These are phyloP conservation scores for Clunio marinus DNA, from an alignment of 2,888 invertebrate genomes.

Conservation along the genomic window DNA sequence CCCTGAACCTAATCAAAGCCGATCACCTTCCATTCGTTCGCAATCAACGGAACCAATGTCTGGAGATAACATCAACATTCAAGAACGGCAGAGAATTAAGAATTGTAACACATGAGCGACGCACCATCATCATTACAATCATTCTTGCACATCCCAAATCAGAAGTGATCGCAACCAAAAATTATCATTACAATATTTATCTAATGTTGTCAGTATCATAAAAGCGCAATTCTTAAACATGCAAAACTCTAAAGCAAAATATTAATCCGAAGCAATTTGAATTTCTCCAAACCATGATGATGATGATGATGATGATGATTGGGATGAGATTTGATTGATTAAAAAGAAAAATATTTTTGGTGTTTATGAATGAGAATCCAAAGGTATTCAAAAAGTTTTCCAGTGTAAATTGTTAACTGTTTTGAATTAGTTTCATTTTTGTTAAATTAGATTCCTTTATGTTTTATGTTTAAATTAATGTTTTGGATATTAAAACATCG, in stretches of 20 bases:
- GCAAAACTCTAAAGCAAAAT: not conserved
- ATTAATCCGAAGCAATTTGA: constrained; percentile 7
- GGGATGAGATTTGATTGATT: constrained; percentile 11
- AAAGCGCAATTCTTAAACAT: too few species aligned
- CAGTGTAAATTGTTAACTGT: constrained; percentile 7
- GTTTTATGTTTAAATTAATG: not conserved
- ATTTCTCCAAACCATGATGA: constrained; percentile 7
- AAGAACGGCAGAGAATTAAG: constrained; percentile 29
- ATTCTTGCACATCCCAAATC: constrained; percentile 5
- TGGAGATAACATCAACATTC: constrained; percentile 34
- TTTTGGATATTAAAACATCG: not conserved
- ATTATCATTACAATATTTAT: not conserved
- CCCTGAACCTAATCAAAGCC: constrained; percentile 47
- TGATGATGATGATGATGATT: constrained; percentile 12
- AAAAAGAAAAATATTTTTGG: not conserved
- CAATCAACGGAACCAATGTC: constrained; percentile 36
- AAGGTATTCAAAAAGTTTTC: constrained; percentile 12
- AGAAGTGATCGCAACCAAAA: not conserved
- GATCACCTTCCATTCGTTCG: constrained; percentile 40
- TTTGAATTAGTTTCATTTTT: too few species aligned
- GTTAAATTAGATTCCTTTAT: not conserved
- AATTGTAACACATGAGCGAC: constrained; percentile 30
- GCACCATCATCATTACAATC: constrained; percentile 19
- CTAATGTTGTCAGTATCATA: not conserved
- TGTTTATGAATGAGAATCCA: constrained; percentile 11